Evolutionary conservation across 1,140 invertebrate genomes (phyloP).

Genomic region (Triops longicaudatus): DNA sequence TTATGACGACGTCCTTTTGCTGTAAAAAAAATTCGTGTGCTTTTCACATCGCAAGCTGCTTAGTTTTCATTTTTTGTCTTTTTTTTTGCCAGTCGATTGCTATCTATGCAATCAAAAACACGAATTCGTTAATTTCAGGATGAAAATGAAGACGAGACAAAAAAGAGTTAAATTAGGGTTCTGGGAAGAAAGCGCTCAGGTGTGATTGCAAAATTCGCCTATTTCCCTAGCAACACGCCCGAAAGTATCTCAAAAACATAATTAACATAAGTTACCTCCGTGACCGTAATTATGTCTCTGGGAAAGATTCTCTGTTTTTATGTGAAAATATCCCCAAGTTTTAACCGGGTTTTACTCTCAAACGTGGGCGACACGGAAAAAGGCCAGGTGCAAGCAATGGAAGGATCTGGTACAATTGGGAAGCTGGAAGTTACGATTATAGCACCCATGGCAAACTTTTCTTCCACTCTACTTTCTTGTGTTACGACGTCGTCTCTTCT

Average conservation of each 20-base stretch:
- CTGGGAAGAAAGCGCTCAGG: background rate
- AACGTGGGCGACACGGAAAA: background rate
- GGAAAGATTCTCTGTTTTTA: background rate
- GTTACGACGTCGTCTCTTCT: background rate
- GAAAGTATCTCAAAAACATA: background rate
- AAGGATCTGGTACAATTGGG: background rate
- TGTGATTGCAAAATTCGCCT: background rate
- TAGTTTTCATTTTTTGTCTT: too few species aligned
- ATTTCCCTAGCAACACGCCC: background rate
- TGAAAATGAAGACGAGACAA: too few species aligned
- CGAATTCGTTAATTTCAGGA: too few species aligned
- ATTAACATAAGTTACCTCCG: background rate
- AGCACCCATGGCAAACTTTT: background rate
- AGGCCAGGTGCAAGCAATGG: conserved; percentile 13
- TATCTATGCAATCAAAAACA: too few species aligned
- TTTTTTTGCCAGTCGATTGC: too few species aligned
- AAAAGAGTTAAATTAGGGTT: background rate
- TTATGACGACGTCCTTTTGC: too few species aligned
- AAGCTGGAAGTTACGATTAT: background rate
- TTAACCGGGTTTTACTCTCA: background rate
- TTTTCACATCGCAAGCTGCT: too few species aligned
- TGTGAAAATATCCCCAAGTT: background rate
- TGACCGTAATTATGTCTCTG: background rate
- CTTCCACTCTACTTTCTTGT: background rate
- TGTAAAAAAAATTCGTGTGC: too few species aligned